Base-by-base conservation (phyloP, 2,888 invertebrate species). In the Nycteola revayana region DNA sequence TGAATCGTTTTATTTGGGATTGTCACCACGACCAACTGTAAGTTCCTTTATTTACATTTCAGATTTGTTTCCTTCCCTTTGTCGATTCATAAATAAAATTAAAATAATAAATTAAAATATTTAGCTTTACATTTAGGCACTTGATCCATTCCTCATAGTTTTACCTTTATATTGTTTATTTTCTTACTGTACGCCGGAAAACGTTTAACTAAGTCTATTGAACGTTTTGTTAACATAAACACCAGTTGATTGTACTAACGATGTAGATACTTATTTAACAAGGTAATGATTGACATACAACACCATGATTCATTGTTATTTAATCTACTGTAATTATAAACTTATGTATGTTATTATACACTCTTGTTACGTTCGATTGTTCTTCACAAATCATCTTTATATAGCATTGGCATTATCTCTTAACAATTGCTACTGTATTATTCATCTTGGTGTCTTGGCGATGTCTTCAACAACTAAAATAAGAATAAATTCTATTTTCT, bases 1-100 rank as follows among this genome's bases (percentile, higher is more conserved):
- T 79, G 77, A 57, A 62, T 43, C 46, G 47, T 38, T 62, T 60
- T 26, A 39, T 59, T 40, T 55, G 61, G 53, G 60, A 71, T 41
- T 64, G 65, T 58, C 60, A 56, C 29, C 40, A 48, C 35, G 54
- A 43, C 39, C 49, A 67, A 48, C 53, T 58, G 75, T 76, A 62
- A 69, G 74, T 75, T n/a, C n/a, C n/a, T n/a, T n/a, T n/a, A n/a
- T n/a, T n/a, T n/a, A n/a, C n/a, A n/a, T n/a, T n/a, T n/a, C n/a
- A n/a, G n/a, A n/a, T n/a, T n/a, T n/a, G n/a, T n/a, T n/a, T n/a
- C n/a, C n/a, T n/a, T n/a, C n/a, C n/a, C n/a, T n/a, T n/a, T n/a
- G n/a, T n/a, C n/a, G n/a, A n/a, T n/a, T n/a, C n/a, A n/a, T n/a
- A n/a, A n/a, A n/a, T n/a, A n/a, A n/a, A n/a, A n/a, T n/a, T n/a